These are phyloP conservation scores for Malurus alboscapulatus DNA, from an alignment of 2,113 vertebrate species.

Conservation along the genomic window DNA sequence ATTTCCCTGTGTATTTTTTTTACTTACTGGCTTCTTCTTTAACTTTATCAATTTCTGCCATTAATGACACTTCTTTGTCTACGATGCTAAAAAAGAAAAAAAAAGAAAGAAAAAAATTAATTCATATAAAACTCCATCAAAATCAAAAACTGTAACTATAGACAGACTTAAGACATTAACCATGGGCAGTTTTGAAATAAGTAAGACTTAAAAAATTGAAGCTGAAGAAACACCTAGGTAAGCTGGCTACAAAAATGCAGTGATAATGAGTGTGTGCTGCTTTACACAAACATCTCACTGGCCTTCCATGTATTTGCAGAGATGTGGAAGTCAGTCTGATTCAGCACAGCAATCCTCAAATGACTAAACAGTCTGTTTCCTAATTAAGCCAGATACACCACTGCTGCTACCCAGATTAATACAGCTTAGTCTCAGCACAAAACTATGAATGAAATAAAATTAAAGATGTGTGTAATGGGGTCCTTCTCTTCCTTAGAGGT, in stretches of 20 bases:
- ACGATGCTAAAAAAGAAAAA: slow-evolving; percentile 73
- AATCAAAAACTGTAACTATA: neutral
- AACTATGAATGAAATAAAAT: neutral
- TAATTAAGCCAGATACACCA: neutral
- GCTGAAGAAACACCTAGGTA: neutral
- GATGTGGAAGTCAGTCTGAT: neutral
- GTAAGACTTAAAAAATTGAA: neutral
- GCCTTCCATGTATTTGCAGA: neutral
- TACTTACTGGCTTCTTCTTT: slow-evolving; percentile 86
- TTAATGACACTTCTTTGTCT: slow-evolving; percentile 81
- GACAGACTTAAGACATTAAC: neutral
- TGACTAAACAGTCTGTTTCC: neutral
- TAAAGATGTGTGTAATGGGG: neutral
- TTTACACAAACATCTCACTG: neutral
- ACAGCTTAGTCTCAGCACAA: neutral
- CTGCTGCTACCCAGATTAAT: neutral
- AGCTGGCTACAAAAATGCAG: neutral
- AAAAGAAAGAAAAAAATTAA: slow-evolving; percentile 19
- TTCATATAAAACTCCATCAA: neutral
- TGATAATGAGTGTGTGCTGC: neutral
- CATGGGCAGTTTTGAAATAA: neutral
- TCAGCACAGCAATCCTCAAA: neutral
- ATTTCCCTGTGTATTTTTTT: neutral
- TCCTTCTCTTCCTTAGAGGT: neutral
- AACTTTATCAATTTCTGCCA: slow-evolving; percentile 83